A percentile compares a stretch with the other conserved stretches of the same genome.
Evolutionary conservation across 2,888 invertebrate genomes (phyloP).

Genomic region (Labia minor): DNA sequence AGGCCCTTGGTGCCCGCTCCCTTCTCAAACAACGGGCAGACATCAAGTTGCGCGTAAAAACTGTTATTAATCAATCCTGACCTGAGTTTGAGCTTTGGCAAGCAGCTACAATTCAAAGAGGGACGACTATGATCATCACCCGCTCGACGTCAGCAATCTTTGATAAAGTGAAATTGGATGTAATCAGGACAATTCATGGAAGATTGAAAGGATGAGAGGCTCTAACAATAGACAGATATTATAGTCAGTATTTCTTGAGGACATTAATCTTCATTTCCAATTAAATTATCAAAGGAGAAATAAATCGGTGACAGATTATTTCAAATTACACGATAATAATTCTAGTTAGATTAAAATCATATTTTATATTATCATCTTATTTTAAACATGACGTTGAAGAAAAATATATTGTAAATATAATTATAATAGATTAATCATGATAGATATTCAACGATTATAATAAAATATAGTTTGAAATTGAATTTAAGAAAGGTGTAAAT

Average conservation of each 20-base stretch:
- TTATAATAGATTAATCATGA: no score
- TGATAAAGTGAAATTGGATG: constrained; percentile 1
- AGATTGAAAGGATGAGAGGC: constrained; percentile 4
- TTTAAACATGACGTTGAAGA: no score
- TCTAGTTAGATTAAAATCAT: no score
- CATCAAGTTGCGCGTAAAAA: not conserved
- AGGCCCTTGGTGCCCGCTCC: not conserved
- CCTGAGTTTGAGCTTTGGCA: not conserved
- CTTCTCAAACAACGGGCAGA: not conserved
- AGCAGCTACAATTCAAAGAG: not conserved
- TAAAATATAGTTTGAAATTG: no score
- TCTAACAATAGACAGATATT: not conserved
- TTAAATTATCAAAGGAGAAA: not conserved
- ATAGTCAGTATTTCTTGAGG: not conserved
- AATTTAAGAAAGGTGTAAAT: no score
- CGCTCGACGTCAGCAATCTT: not conserved
- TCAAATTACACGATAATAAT: not conserved
- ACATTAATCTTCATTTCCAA: constrained; percentile 4
- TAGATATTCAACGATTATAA: no score
- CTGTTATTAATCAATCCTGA: constrained; percentile 3
- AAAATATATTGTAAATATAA: no score
- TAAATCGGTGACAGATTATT: constrained; percentile 1
- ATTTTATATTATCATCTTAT: no score
- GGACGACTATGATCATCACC: not conserved
- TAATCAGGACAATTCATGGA: not conserved